A percentile compares a stretch with the other conserved stretches of the same genome.
Evolutionary conservation across 2,888 invertebrate species (phyloP).

Genomic region (Drosophila siamana): DNA sequence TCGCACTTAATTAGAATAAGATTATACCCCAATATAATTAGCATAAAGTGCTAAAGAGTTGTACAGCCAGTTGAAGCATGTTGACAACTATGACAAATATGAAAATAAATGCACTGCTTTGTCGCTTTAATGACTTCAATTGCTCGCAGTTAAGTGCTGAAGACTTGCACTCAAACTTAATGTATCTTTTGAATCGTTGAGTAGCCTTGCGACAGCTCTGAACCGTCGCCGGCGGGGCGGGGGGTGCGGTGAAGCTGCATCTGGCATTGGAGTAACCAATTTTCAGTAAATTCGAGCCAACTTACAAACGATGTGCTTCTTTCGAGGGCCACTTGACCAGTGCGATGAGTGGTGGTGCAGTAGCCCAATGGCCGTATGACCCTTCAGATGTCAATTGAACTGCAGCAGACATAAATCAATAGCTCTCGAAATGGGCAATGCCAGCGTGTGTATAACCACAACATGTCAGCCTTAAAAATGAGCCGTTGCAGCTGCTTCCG

Average conservation of each 20-base stretch:
- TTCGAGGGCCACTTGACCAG: slow-evolving; percentile 23
- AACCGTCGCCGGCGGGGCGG: too few species aligned
- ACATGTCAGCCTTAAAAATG: slow-evolving; percentile 69
- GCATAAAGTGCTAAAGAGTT: neutral
- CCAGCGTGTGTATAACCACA: slow-evolving; percentile 54
- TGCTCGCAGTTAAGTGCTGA: neutral
- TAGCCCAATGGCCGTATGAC: slow-evolving; percentile 42
- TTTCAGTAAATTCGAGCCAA: slow-evolving; percentile 17
- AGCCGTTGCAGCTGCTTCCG: slow-evolving; percentile 64
- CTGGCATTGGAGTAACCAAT: slow-evolving; percentile 27
- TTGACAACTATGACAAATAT: neutral
- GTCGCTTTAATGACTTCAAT: neutral
- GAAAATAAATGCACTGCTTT: slow-evolving; percentile 1
- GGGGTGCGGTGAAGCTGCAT: too few species aligned
- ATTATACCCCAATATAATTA: neutral
- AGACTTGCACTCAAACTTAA: neutral
- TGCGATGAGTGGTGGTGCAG: slow-evolving; percentile 12
- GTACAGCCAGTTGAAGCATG: neutral
- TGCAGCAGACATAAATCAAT: slow-evolving; percentile 73
- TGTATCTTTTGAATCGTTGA: neutral
- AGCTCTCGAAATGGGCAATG: slow-evolving; percentile 35
- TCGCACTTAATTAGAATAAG: slow-evolving; percentile 1
- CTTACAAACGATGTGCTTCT: slow-evolving; percentile 21
- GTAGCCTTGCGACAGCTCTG: neutral
- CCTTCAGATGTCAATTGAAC: slow-evolving; percentile 51